These are phyloP conservation scores for Tetropium fuscum DNA, from an alignment of 2,888 invertebrate genomes.

Conservation along the genomic window DNA sequence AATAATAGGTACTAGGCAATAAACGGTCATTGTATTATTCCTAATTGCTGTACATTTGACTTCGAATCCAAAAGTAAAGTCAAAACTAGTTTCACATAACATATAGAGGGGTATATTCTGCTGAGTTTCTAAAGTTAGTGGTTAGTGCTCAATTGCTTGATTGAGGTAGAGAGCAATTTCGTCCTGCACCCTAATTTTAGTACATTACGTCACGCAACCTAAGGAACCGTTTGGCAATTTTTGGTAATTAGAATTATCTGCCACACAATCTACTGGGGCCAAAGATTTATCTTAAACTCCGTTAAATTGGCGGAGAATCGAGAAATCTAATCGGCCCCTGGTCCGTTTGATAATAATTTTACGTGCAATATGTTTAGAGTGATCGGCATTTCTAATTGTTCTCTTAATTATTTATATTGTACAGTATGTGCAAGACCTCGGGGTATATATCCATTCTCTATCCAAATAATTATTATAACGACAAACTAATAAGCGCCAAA, in stretches of 20 bases:
- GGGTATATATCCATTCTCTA: no score
- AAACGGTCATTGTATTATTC: no score
- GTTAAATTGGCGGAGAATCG: constrained; percentile 17
- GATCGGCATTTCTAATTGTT: background rate
- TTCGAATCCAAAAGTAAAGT: background rate
- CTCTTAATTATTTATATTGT: no score
- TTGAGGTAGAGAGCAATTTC: constrained; percentile 24
- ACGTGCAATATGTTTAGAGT: background rate
- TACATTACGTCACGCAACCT: constrained; percentile 22
- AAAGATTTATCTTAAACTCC: constrained; percentile 19
- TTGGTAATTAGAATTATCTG: constrained; percentile 22
- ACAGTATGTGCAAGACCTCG: no score
- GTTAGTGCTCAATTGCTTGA: constrained; percentile 25
- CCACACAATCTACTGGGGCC: constrained; percentile 23
- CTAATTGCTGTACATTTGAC: background rate
- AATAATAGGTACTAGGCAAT: no score
- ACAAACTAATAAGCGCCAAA: no score
- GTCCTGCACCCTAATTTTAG: constrained; percentile 22
- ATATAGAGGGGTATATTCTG: constrained; percentile 14
- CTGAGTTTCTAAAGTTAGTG: constrained; percentile 30
- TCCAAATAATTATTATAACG: no score
- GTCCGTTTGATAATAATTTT: background rate
- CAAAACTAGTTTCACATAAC: background rate
- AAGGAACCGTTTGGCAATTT: constrained; percentile 20
- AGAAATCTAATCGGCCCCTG: background rate